phyloP scores from a whole-genome alignment of 2,113 vertebrate species.

The Pollachius pollachius region DNA sequence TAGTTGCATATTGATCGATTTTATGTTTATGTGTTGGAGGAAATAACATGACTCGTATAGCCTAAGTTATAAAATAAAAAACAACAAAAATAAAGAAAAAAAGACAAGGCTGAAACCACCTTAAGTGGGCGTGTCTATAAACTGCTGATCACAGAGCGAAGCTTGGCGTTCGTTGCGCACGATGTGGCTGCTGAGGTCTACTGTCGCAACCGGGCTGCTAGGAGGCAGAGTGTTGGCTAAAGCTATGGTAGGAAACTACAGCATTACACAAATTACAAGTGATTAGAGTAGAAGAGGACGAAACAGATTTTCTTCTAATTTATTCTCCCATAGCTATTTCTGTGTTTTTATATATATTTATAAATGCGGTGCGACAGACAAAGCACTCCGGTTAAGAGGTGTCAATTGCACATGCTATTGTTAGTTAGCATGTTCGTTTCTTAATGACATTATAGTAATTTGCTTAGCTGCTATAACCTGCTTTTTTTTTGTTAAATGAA shows the following conservation, averaged over 20 bases:
- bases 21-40: too few species aligned
- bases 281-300: too few species aligned
- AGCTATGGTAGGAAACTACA: slow-evolving; percentile 67
- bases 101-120: neutral
- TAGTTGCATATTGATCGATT: too few species aligned
- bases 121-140: slow-evolving; percentile 5
- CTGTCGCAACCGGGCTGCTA: slow-evolving; percentile 31
- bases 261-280: neutral
- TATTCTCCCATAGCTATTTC: too few species aligned
- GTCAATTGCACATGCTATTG: neutral
- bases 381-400: neutral
- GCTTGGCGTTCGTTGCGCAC: fast-evolving
- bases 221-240: slow-evolving; percentile 31
- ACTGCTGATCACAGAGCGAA: slow-evolving; percentile 10
- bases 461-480: too few species aligned
- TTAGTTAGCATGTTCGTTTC: too few species aligned
- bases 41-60: too few species aligned
- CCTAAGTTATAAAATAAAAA: too few species aligned
- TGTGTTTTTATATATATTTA: neutral
- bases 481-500: too few species aligned
- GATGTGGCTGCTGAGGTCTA: slow-evolving; percentile 36
- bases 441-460: too few species aligned
- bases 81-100: too few species aligned
- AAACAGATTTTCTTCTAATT: too few species aligned
- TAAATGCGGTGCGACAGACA: neutral